These are phyloP conservation scores for Melipona quadrifasciata DNA, from an alignment of 1,140 invertebrate species.

Conservation along the genomic window DNA sequence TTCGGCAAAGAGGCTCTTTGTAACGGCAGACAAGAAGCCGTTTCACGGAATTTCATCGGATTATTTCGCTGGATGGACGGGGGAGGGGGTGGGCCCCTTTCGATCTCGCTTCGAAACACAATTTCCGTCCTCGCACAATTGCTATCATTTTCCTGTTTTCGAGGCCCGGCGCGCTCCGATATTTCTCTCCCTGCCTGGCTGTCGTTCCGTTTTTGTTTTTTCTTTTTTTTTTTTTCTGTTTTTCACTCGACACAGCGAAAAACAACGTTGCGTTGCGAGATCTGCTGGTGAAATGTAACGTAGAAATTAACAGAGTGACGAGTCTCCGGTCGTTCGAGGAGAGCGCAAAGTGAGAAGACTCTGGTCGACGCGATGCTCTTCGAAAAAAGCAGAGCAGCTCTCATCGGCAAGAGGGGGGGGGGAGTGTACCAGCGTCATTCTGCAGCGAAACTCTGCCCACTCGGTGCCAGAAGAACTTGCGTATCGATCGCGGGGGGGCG, in stretches of 20 bases:
- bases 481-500: slow-evolving; percentile 31
- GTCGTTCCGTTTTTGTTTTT: no score
- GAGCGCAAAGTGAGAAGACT: no score
- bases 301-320: no score
- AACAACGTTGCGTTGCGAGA: no score
- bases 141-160: slow-evolving; percentile 43
- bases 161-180: not conserved
- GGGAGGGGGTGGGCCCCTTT: not conserved
- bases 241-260: no score
- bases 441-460: not conserved
- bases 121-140: slow-evolving; percentile 42
- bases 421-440: not conserved
- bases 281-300: no score
- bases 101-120: slow-evolving; percentile 35
- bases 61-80: slow-evolving; percentile 19
- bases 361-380: not conserved
- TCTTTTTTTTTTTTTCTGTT: no score
- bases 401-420: no score
- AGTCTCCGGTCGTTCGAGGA: no score
- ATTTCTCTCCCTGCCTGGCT: not conserved
- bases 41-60: slow-evolving; percentile 28
- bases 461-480: slow-evolving; percentile 3
- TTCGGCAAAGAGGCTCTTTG: slow-evolving; percentile 2
- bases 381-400: not conserved
- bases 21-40: slow-evolving; percentile 4